phyloP scores from a whole-genome alignment of 2,797 vertebrate genomes.

The Salmo trutta region DNA sequence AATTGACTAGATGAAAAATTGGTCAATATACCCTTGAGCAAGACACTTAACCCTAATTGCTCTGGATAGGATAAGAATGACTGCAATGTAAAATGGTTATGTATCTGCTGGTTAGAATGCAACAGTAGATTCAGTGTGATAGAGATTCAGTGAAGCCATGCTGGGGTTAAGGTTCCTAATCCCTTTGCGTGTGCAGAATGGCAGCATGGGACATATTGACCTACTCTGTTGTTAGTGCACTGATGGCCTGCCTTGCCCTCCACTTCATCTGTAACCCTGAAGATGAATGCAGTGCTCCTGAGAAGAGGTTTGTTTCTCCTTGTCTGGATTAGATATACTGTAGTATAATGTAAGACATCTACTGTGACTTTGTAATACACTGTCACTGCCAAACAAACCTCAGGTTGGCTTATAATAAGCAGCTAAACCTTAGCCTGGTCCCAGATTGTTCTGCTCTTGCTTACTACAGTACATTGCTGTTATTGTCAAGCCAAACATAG shows the following conservation, averaged over 20 bases:
- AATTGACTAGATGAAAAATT: too few species aligned
- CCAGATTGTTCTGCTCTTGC: too few species aligned
- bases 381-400: not conserved
- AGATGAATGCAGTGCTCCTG: slow-evolving; percentile 5
- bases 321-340: not conserved
- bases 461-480: too few species aligned
- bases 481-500: too few species aligned
- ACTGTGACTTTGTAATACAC: not conserved
- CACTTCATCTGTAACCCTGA: slow-evolving; percentile 16
- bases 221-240: slow-evolving; percentile 27
- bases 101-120: not conserved
- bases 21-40: too few species aligned
- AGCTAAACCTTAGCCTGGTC: too few species aligned
- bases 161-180: slow-evolving; percentile 34
- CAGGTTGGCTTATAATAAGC: not conserved
- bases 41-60: too few species aligned
- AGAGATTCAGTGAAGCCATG: slow-evolving; percentile 8
- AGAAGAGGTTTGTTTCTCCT: not conserved
- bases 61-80: too few species aligned
- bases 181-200: slow-evolving; percentile 32
- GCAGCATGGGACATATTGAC: slow-evolving; percentile 16
- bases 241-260: slow-evolving; percentile 33
- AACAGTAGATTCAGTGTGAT: not conserved
- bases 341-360: not conserved
- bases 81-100: not conserved